Evolutionary conservation across 2,113 vertebrate species (phyloP), one percentile per base, ranked within the genome.

Genomic region (Aegithalos caudatus): DNA sequence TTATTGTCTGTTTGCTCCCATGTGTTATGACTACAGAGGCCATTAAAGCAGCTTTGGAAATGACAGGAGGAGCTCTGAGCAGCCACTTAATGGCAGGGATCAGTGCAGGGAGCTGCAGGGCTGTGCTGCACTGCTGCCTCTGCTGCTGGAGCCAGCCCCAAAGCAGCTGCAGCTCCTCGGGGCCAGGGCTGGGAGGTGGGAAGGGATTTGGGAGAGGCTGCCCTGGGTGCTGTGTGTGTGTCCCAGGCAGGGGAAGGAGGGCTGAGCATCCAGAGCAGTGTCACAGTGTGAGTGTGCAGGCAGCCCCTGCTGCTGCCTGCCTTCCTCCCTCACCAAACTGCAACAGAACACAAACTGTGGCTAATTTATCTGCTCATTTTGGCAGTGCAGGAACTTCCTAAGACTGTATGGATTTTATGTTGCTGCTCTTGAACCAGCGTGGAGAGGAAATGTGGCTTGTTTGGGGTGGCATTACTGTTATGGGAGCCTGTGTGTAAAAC

Each of bases 161-260:
- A 0, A 17, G 23, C 14, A 2, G 64, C 58, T 54, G 31, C 1
- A 20, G 40, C 37, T 28, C 14, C 54, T 14, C 2, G 45, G 29
- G 10, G 8, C 9, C 31, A 4, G 38, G 5, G 48, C 1, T 42
- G 45, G 33, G 57, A 38, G 81, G 17, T 22, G 54, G 7, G 3
- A 6, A 24, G 62, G 84, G 70, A 0, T 35, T 57, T 45, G 58
- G 61, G 33, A 27, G 50, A 31, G 38, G 56, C 37, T 66, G 38
- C 6, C 20, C 11, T 6, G 2, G 0, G 0, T 3, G 24, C 1
- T 28, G 3, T 11, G 1, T 11, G 1, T 14, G 48, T 19, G 1
- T 45, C n/a, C 0, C 27, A 29, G 66, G 4, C 3, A 5, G n/a
- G n/a, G 2, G 4, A 54, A 10, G 5, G 25, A 13, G 57, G 18